Evolutionary conservation across 2,113 vertebrate species (phyloP), one percentile per base, ranked within the genome.

Genomic region (Gulo gulo): DNA sequence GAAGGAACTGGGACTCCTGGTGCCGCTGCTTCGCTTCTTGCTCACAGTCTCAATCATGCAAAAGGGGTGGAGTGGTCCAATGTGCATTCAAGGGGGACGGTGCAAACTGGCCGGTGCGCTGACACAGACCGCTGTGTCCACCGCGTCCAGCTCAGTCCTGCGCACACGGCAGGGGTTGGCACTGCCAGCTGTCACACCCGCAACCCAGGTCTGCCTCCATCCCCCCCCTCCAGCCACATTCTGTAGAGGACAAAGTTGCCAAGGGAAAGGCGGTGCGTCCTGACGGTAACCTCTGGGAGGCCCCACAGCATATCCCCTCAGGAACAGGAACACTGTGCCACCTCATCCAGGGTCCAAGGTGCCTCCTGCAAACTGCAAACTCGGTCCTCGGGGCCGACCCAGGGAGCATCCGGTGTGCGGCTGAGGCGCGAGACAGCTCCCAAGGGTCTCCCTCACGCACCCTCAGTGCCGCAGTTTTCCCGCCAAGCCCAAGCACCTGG

Each of bases 61-160:
- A 29, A 55, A 69, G 45, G 21, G 63, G 36, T 29, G 29, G 31
- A 14, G 13, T 39, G 11, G n/a, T 7, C 47, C 16, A 6, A 4
- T 0, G 52, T 0, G 21, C 83, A 11, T 11, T 36, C 36, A 1
- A 31, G 31, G 29, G 57, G 29, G 31, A 4, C 0, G 47, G 36
- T 12, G 31, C 29, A 74, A 69, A 71, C 10, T 10, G n/a, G 20
- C 57, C 14, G 7, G 14, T 39, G 31, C 29, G 23, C 0, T 9
- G 73, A 50, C 57, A 47, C 65, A 39, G 21, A 18, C 1, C 23
- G 8, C 67, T n/a, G 83, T 15, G 16, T 12, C 20, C 23, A 18
- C 52, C 39, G 71, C 20, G 16, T 12, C 20, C 39, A 18, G 45
- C 65, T 74, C 26, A 23, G 45, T 34, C 50, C 55, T 4, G 31